phyloP scores from a whole-genome alignment of 2,797 vertebrate genomes.

The Coregonus ussuriensis region DNA sequence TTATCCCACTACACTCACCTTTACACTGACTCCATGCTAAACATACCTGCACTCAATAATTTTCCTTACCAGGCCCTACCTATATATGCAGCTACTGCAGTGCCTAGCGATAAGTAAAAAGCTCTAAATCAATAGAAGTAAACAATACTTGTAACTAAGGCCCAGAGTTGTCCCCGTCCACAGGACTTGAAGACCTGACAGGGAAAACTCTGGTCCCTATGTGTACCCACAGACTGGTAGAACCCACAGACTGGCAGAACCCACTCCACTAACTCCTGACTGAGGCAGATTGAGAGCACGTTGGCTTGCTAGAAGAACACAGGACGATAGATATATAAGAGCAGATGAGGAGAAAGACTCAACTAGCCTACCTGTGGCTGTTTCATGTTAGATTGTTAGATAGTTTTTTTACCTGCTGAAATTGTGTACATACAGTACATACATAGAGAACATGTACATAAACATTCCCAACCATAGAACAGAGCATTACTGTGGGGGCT shows the following conservation, averaged over 20 bases:
- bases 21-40: no score
- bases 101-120: not conserved
- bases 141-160: not conserved
- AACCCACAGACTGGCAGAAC: no score
- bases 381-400: conserved; percentile 19
- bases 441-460: not conserved
- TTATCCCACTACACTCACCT: not conserved
- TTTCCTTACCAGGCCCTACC: no score
- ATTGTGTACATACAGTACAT: conserved; percentile 31
- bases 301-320: no score
- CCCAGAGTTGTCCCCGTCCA: not conserved
- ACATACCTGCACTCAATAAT: no score
- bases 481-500: no score
- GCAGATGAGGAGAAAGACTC: conserved; percentile 11
- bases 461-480: no score
- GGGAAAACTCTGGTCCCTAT: no score
- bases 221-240: no score
- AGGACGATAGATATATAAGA: not conserved
- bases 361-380: conserved; percentile 62
- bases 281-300: conserved; percentile 5
- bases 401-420: conserved; percentile 33
- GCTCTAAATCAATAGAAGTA: not conserved
- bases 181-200: no score
- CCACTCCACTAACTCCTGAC: no score
- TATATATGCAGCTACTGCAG: not conserved